phyloP scores from a whole-genome alignment of 2,797 vertebrate genomes.

The Sphaeramia orbicularis region DNA sequence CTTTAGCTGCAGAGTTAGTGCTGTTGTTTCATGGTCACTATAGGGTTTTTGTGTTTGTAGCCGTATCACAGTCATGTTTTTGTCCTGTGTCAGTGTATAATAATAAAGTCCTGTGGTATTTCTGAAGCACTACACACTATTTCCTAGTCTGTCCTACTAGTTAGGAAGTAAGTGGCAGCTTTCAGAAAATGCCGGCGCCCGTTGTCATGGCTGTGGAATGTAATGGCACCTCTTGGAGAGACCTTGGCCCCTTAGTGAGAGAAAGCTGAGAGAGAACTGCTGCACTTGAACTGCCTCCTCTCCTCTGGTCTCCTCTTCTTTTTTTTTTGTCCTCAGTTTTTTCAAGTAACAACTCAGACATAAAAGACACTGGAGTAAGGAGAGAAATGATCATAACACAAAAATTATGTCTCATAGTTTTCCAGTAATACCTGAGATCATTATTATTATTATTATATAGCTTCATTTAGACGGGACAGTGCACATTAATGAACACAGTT shows the following conservation, averaged over 20 bases:
- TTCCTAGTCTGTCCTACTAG: conserved; percentile 14
- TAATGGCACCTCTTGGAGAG: conserved; percentile 64
- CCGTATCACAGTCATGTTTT: not conserved
- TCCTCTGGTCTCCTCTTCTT: conserved; percentile 11
- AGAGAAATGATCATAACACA: no score
- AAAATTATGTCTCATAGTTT: no score
- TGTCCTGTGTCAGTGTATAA: not conserved
- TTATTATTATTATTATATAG: no score
- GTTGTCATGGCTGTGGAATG: conserved; percentile 79
- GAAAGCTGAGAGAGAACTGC: conserved; percentile 46
- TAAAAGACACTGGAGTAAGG: no score
- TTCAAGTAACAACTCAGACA: no score
- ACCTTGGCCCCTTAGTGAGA: conserved; percentile 58
- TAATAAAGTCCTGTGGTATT: not conserved
- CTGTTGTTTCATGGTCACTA: not conserved
- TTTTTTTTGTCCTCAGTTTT: not conserved
- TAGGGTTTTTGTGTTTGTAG: not conserved
- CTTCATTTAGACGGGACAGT: no score
- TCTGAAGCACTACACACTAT: conserved; percentile 9
- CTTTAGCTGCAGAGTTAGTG: not conserved
- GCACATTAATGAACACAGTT: no score
- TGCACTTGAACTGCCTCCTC: conserved; percentile 31
- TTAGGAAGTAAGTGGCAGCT: conserved; percentile 58
- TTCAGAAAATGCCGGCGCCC: conserved; percentile 47
- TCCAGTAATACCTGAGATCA: no score